Percentiles rank a stretch among this genome's conserved stretches.
These are phyloP conservation scores for Steinernema hermaphroditum DNA, from an alignment of 2,888 invertebrate genomes.

Conservation along the genomic window DNA sequence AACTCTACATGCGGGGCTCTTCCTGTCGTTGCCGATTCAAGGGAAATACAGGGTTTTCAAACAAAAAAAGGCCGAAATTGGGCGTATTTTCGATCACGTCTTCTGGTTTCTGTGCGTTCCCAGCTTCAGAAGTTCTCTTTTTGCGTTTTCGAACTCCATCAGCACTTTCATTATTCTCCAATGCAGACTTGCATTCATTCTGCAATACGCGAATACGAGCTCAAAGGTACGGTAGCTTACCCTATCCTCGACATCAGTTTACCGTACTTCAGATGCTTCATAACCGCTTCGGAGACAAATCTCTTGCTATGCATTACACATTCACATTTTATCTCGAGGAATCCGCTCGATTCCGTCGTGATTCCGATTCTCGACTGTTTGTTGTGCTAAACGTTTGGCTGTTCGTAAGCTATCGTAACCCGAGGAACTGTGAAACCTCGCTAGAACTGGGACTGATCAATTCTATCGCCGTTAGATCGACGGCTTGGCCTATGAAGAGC, in stretches of 20 bases:
- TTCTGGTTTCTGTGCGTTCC: not conserved
- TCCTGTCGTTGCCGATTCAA: too few relatives aligned
- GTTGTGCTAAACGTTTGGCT: slow-evolving; percentile 33
- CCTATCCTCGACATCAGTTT: slow-evolving; percentile 49
- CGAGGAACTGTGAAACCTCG: too few relatives aligned
- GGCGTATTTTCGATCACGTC: too few relatives aligned
- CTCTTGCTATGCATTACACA: slow-evolving; percentile 46
- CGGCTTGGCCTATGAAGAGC: slow-evolving; percentile 42
- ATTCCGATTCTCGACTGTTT: slow-evolving; percentile 40
- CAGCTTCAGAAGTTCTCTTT: slow-evolving; percentile 42
- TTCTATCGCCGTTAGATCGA: slow-evolving; percentile 36
- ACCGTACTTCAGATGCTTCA: slow-evolving; percentile 50
- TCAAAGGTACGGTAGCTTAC: slow-evolving; percentile 37
- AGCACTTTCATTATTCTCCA: slow-evolving; percentile 57
- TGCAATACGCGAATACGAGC: too few relatives aligned
- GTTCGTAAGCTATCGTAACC: too few relatives aligned
- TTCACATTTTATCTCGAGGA: slow-evolving; percentile 32
- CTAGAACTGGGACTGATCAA: slow-evolving; percentile 27
- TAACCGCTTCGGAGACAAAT: slow-evolving; percentile 45
- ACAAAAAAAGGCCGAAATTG: too few relatives aligned
- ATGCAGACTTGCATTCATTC: slow-evolving; percentile 50
- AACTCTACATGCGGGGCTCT: too few relatives aligned
- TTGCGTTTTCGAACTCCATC: too few relatives aligned
- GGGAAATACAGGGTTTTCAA: too few relatives aligned
- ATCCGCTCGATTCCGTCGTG: slow-evolving; percentile 43